Percentiles rank a stretch among this genome's conserved stretches.
Conservation (phyloP, 2,888 invertebrate species). For the Eilema caniola region DNA sequence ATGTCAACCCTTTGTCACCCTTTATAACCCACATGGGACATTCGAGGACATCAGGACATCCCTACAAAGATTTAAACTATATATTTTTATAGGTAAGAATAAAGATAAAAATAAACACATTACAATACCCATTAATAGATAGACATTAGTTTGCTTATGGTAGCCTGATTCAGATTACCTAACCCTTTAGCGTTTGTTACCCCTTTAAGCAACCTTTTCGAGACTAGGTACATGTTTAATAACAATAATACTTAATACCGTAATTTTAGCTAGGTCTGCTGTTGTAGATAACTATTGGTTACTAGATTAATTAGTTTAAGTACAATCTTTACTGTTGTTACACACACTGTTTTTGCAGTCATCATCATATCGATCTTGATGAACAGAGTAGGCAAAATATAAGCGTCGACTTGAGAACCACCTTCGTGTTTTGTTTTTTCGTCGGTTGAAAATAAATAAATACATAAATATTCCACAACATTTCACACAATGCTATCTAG, state of each 20-base stretch:
- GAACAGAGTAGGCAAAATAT: too few relatives aligned
- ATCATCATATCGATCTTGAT: too few relatives aligned
- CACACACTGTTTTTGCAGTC: too few relatives aligned
- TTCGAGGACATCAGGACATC: constrained; percentile 20
- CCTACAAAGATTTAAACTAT: constrained; percentile 28
- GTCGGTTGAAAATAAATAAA: too few relatives aligned
- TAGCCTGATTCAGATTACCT: constrained; percentile 38
- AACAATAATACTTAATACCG: not conserved
- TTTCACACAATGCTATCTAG: too few relatives aligned
- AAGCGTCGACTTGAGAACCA: too few relatives aligned
- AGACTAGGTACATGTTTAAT: constrained; percentile 26
- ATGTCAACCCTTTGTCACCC: constrained; percentile 23
- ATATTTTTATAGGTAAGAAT: constrained; percentile 30
- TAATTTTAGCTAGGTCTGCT: not conserved
- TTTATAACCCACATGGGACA: constrained; percentile 28
- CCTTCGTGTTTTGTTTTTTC: too few relatives aligned
- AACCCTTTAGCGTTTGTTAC: constrained; percentile 30
- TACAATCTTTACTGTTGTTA: not conserved
- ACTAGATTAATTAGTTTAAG: not conserved
- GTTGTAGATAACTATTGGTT: not conserved
- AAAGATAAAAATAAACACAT: constrained; percentile 35
- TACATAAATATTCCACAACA: too few relatives aligned
- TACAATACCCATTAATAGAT: constrained; percentile 34
- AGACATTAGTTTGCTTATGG: constrained; percentile 35
- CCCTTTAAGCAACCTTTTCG: constrained; percentile 29